Base-by-base conservation (phyloP, 2,113 vertebrate genomes). In the Antechinus stuartii region DNA sequence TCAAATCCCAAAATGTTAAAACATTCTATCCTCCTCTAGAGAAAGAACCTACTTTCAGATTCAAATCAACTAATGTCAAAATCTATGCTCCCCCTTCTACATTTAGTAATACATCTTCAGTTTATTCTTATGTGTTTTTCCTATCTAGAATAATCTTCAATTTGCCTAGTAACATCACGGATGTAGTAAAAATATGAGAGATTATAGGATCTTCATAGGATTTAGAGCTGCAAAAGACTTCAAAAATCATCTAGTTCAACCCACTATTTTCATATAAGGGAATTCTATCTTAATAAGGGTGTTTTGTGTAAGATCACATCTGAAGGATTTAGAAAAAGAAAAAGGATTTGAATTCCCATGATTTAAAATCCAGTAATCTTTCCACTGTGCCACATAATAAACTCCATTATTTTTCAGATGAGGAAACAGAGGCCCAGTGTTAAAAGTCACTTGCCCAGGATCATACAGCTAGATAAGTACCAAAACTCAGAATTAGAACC, bases 111-210 rank as follows among this genome's bases (percentile, higher is more conserved):
- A 42, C 42, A 84, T 84, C 19, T 42, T 84, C 16, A 42, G 16
- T 35, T 84, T 93, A 54, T 68, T 35, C 61, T 68, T 95, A 55
- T 55, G 54, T 92, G 54, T 90, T 94, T 92, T 54, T 93, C 16
- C 76, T n/a, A 14, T 89, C 54, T 54, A 27, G 95, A 57, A 93
- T 4, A 61, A 52, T 35, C 35, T 91, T 23, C 46, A 92, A 26
- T 3, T 84, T 95, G 76, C 91, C 90, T 91, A 95, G 24, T 93
- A 92, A 90, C 52, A 25, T 93, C 91, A 93, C 16, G n/a, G n/a
- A 42, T 84, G 90, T 96, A 25, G 14, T 55, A 8, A 52, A 7
- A 19, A 84, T 42, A 19, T 84, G 7, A 42, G 68, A 42, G n/a
- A 84, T 84, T 84, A 42, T 16, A 23, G 19, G 2, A 84, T 84